Evolutionary conservation across 2,888 invertebrate genomes (phyloP), one percentile per base, ranked within the genome.

Genomic region (Drosophila mercatorum): DNA sequence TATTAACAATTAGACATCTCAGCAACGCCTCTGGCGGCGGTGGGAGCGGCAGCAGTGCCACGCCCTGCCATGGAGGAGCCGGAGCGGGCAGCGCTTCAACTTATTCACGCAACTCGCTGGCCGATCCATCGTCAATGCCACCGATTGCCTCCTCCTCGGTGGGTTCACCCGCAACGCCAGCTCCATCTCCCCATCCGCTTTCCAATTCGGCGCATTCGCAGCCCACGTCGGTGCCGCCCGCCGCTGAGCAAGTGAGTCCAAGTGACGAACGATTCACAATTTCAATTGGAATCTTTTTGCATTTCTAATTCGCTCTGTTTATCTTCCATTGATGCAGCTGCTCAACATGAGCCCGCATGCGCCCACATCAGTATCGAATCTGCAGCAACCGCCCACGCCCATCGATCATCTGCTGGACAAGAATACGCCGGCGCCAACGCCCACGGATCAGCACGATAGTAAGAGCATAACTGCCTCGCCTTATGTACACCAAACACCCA

Each of bases 181-280:
- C 95, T 53, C 94, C 95, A 67, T 94, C 95, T 46, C 94, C 95
- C 4, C 95, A 96, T 60, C 96, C 96, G 34, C 95, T 96, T 53
- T 92, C 92, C 26, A 92, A 92, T 78, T 93, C 93, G 62, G 95
- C 96, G 63, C 95, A 96, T 81, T 96, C 96, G 73, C 96, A 96
- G 88, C 96, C 95, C 75, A 95, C 95, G 11, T 95, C 95, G 14
- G 95, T 95, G 75, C 95, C 95, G 69, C 94, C 95, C 53, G 93
- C 95, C 53, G 93, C 93, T 72, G 93, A 93, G 87, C 93, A 93
- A 88, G 93, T 93, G 89, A 90, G 80, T 86, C 69, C 75, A 77
- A 87, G 63, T 72, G 63, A 62, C 52, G 73, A 41, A 28, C n/a
- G 38, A 40, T 44, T 41, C 49, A 34, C 14, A 36, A 43, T 60